A percentile compares a stretch with the other conserved stretches of the same genome.
Evolutionary conservation across 2,113 vertebrate genomes (phyloP).

Genomic region (Mystacornis crossleyi): DNA sequence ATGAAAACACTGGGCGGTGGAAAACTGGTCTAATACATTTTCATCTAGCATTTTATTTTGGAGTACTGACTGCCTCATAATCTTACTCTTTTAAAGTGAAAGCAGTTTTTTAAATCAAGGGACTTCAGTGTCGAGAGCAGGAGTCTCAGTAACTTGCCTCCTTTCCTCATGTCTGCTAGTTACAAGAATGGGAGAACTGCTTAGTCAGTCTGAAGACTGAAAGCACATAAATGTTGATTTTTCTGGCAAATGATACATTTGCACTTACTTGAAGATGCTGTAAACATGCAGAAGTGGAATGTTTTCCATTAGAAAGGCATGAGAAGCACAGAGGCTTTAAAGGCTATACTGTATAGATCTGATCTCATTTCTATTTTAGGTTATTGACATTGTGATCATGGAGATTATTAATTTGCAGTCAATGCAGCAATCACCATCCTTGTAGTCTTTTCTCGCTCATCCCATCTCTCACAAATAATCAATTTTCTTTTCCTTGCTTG

Average conservation of each 20-base stretch:
- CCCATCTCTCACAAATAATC: neutral
- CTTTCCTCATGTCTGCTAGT: neutral
- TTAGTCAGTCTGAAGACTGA: neutral
- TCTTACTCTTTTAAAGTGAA: neutral
- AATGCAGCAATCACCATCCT: neutral
- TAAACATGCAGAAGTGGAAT: neutral
- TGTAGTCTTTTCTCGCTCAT: neutral
- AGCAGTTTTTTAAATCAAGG: neutral
- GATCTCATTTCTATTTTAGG: neutral
- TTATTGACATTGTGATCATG: fast-evolving
- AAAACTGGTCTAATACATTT: neutral
- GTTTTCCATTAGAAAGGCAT: neutral
- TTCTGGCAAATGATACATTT: neutral
- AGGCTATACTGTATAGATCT: neutral
- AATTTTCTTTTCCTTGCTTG: neutral
- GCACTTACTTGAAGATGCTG: neutral
- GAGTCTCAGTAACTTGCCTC: neutral
- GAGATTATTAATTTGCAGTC: neutral
- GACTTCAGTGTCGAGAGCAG: neutral
- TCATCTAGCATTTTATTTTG: neutral
- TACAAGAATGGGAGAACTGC: neutral
- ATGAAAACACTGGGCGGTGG: neutral
- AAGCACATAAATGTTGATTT: neutral
- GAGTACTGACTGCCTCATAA: neutral
- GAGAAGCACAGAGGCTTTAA: neutral